A percentile compares a stretch with the other conserved stretches of the same genome.
These are phyloP conservation scores for Anniella stebbinsi DNA, from an alignment of 2,797 vertebrate genomes.

Conservation along the genomic window DNA sequence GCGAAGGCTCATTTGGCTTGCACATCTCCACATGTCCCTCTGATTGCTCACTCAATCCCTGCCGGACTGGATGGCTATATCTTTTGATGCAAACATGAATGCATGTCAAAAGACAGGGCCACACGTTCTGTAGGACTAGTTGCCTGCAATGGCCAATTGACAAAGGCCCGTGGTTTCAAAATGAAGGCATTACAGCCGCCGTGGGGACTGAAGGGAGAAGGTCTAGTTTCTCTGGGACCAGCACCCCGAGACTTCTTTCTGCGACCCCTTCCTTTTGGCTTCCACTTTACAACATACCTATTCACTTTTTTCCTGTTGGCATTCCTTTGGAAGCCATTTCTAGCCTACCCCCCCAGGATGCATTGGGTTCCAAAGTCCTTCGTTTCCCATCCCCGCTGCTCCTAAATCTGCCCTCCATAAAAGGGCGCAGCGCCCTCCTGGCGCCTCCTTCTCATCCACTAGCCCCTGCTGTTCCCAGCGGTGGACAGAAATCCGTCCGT, in stretches of 20 bases:
- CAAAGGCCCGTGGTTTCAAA: neutral
- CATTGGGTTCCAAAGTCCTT: neutral
- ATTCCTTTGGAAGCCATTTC: neutral
- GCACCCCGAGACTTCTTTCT: neutral
- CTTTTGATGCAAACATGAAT: neutral
- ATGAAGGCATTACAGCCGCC: rapidly evolving
- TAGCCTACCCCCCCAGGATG: neutral
- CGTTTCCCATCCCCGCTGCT: too few species aligned
- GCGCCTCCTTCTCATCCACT: too few species aligned
- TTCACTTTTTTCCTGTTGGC: neutral
- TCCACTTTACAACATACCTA: neutral
- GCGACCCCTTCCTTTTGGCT: neutral
- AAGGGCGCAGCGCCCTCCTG: too few species aligned
- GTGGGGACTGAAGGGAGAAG: neutral
- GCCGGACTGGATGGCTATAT: neutral
- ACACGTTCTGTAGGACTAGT: too few species aligned
- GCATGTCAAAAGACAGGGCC: neutral
- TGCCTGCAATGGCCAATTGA: too few species aligned
- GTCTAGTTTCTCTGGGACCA: neutral
- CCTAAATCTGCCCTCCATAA: neutral
- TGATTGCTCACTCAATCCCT: neutral
- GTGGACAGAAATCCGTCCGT: neutral
- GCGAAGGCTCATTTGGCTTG: too few species aligned
- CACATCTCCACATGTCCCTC: neutral
- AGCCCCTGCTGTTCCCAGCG: neutral